A percentile compares a stretch with the other conserved stretches of the same genome.
Evolutionary conservation across 64 coral and sea anemone species (phyloP).

Genomic region (Dendronephthya gigantea): DNA sequence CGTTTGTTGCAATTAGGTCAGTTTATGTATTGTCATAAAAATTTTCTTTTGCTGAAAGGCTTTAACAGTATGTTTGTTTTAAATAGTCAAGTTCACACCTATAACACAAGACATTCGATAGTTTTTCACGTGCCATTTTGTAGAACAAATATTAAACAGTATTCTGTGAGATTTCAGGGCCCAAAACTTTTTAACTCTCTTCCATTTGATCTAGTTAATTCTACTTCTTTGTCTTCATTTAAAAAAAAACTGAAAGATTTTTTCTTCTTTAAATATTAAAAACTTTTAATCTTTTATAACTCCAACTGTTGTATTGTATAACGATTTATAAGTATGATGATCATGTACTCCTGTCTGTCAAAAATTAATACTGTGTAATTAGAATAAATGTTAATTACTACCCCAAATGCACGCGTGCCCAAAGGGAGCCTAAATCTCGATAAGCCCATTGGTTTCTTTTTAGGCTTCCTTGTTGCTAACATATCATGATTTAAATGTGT

Average conservation of each 20-base stretch:
- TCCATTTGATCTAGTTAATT: not conserved
- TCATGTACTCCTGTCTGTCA: no score
- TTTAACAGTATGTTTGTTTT: not conserved
- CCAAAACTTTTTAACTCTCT: conserved; percentile 21
- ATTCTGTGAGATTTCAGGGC: not conserved
- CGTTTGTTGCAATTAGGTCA: not conserved
- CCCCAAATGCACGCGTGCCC: no score
- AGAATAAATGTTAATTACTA: no score
- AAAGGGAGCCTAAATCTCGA: no score
- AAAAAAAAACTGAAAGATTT: conserved; percentile 21
- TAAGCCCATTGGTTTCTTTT: no score
- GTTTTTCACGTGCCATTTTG: not conserved
- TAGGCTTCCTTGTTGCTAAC: no score
- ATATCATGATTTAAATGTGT: no score
- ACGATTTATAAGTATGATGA: no score
- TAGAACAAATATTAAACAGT: conserved; percentile 21
- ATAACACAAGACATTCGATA: not conserved
- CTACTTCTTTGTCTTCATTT: not conserved
- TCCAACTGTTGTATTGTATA: no score
- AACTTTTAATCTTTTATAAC: no score
- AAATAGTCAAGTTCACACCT: not conserved
- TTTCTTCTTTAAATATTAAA: not conserved
- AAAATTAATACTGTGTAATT: no score
- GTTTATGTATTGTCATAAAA: not conserved
- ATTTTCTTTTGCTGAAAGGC: not conserved